Evolutionary conservation across 2,888 invertebrate species (phyloP), one percentile per base, ranked within the genome.

Genomic region (Cephus runcator): DNA sequence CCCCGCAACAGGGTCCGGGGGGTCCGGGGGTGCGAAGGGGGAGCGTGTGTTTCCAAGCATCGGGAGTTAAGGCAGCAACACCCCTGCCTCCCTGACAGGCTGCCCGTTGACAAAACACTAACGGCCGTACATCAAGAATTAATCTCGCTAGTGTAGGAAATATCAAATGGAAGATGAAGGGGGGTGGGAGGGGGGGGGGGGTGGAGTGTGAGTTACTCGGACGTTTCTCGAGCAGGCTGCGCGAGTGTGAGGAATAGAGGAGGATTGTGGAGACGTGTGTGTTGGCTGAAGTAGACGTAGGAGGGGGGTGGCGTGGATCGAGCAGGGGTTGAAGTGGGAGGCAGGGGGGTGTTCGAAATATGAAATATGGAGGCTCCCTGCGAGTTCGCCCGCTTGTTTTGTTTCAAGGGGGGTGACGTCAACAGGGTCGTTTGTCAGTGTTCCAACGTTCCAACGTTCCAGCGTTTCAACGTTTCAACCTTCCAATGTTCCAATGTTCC

Each of bases 361-460:
- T 88, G 87, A 88, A 88, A 88, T 89, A 87, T 89, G 88, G 85
- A 84, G 81, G 87, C 83, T 80, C 82, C 81, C 75, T 76, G 81
- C 77, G 78, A 81, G 76, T 84, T 77, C 79, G 82, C 78, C 80
- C 82, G 82, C 82, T 87, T 86, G 88, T 88, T 89, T 89, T 88
- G 87, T 87, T 86, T 85, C 87, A 85, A 84, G 82, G 86, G 87
- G 88, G 87, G 89, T 85, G 85, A 88, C 88, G 88, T 89, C 89
- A 88, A 88, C 89, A 87, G 87, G 86, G 85, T 89, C 89, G 89
- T 89, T 88, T 89, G 89, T 89, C 89, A 89, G 86, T 56, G 79
- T 79, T 69, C 76, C 76, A 35, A 9, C 73, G 31, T 30, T 35
- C 35, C 35, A 12, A 35, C 35, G 12, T 34, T 34, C 34, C 89